Percentiles rank a stretch among this genome's conserved stretches.
phyloP scores from a whole-genome alignment of 2,888 invertebrate species.

The Synanthedon vespiformis region DNA sequence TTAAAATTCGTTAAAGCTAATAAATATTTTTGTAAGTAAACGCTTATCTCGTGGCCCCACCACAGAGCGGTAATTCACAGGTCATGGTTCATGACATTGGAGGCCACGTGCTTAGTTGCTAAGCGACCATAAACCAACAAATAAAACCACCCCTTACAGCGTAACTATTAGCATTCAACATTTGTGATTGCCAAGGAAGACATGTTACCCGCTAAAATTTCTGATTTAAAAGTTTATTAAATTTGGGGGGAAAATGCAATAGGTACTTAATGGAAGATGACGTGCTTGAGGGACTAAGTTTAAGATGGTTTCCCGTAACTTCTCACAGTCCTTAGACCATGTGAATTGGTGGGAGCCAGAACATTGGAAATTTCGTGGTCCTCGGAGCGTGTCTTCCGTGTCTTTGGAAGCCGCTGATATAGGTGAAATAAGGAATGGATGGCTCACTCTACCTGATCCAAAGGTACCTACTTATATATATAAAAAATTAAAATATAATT shows the following conservation, averaged over 20 bases:
- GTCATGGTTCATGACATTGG: constrained; percentile 48
- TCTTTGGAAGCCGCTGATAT: constrained; percentile 43
- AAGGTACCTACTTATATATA: constrained; percentile 22
- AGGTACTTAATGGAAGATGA: neutral
- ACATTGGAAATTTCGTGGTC: constrained; percentile 33
- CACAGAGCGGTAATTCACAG: constrained; percentile 21
- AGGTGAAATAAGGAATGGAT: constrained; percentile 48
- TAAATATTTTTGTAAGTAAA: no score
- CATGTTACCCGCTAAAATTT: no score
- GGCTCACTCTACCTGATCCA: constrained; percentile 42
- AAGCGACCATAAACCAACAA: constrained; percentile 39
- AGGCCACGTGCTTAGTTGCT: constrained; percentile 44
- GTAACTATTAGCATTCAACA: neutral
- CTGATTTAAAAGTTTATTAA: no score
- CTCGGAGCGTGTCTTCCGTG: constrained; percentile 36
- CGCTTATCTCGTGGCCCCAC: no score
- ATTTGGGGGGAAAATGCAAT: neutral
- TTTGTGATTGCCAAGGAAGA: no score
- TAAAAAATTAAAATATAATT: no score
- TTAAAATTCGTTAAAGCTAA: no score
- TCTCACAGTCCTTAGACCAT: constrained; percentile 40
- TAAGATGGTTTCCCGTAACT: constrained; percentile 34
- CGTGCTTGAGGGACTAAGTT: neutral
- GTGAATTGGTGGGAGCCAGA: constrained; percentile 57
- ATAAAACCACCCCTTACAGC: constrained; percentile 15